These are phyloP conservation scores for Eulemur rubriventer DNA, from an alignment of 2,797 vertebrate genomes.

Conservation along the genomic window DNA sequence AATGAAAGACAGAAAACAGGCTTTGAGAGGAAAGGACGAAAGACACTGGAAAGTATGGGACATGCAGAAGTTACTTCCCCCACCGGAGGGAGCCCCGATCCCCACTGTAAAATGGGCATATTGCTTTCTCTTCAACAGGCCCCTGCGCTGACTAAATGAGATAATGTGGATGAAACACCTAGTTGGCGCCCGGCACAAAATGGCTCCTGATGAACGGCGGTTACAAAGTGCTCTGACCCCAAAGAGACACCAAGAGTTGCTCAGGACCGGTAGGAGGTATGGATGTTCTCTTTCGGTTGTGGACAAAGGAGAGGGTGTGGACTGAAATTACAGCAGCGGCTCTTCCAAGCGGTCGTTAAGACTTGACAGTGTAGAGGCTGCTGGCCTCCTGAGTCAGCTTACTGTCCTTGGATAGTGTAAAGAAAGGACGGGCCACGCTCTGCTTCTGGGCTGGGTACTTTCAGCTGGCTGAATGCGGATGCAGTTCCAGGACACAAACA, in stretches of 20 bases:
- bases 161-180: background rate
- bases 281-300: background rate
- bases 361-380: background rate
- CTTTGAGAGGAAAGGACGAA: background rate
- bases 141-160: background rate
- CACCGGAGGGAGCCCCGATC: background rate
- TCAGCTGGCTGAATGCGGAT: background rate
- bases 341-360: background rate
- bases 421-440: background rate
- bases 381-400: background rate
- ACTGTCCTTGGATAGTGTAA: background rate
- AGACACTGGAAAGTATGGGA: background rate
- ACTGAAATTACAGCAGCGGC: background rate
- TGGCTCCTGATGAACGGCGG: background rate
- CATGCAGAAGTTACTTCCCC: background rate
- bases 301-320: slow-evolving; percentile 1
- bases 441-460: background rate
- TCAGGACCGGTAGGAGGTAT: background rate
- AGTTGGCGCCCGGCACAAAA: background rate
- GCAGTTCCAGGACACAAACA: background rate
- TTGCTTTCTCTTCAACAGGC: background rate
- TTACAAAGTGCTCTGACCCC: background rate
- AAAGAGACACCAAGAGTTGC: background rate
- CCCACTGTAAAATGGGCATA: background rate
- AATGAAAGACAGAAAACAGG: background rate